These are phyloP conservation scores for Petrosia ficiformis DNA, from an alignment of 37 sponge, comb jelly and placozoan species.

Conservation along the genomic window DNA sequence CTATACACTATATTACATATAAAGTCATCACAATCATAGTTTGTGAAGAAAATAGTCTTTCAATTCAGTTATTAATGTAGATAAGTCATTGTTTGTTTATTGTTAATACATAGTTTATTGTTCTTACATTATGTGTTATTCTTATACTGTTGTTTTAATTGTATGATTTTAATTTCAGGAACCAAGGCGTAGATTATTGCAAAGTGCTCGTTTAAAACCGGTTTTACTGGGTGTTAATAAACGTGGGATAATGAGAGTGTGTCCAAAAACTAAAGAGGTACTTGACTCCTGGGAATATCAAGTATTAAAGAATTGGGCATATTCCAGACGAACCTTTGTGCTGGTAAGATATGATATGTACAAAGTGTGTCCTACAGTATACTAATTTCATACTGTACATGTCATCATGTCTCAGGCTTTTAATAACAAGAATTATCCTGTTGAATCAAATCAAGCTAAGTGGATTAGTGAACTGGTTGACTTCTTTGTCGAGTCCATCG, in stretches of 20 bases:
- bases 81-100: no score
- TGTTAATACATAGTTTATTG: no score
- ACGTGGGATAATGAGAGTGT: constrained; percentile 39
- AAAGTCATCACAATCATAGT: no score
- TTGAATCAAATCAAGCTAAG: constrained; percentile 68
- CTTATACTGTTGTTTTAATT: no score
- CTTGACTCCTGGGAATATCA: constrained; percentile 66
- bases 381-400: not conserved
- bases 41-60: no score
- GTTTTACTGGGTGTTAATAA: constrained; percentile 32
- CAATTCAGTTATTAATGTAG: no score
- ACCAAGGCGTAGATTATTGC: constrained; percentile 58
- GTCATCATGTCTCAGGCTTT: constrained; percentile 46
- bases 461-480: constrained; percentile 72
- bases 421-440: constrained; percentile 59
- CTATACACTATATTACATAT: no score
- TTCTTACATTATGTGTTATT: no score
- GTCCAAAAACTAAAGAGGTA: constrained; percentile 64
- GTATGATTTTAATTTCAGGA: constrained; percentile 46
- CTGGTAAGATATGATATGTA: constrained; percentile 49
- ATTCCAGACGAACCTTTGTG: constrained; percentile 56
- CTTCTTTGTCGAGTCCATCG: constrained; percentile 47
- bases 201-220: constrained; percentile 69
- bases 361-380: constrained; percentile 54
- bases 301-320: constrained; percentile 80